These are phyloP conservation scores for Pherbina coryleti DNA, from an alignment of 2,888 invertebrate species.

Conservation along the genomic window DNA sequence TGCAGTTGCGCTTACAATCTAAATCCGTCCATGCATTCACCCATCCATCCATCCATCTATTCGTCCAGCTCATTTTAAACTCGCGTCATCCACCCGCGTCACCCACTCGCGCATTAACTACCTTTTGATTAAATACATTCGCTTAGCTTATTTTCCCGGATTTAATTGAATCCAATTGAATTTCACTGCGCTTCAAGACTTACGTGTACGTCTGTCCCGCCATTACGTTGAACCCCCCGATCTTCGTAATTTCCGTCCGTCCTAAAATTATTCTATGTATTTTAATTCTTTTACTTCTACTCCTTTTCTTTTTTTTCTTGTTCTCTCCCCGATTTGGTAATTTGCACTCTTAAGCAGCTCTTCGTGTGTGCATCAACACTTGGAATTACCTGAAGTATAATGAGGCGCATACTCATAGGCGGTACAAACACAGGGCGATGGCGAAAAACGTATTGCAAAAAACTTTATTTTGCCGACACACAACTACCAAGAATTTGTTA, in stretches of 20 bases:
- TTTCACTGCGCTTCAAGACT: constrained; percentile 5
- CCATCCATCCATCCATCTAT: neutral
- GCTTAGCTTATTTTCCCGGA: neutral
- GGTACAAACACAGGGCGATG: constrained; percentile 2
- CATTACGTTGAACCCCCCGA: neutral
- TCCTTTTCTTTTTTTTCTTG: neutral
- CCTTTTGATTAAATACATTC: neutral
- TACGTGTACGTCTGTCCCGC: neutral
- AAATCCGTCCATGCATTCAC: neutral
- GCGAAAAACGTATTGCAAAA: neutral
- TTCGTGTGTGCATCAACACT: constrained; percentile 23
- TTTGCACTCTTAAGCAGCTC: constrained; percentile 30
- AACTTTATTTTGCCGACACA: neutral
- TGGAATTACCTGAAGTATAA: constrained; percentile 22
- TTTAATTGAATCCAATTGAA: constrained; percentile 35
- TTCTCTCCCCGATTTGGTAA: neutral
- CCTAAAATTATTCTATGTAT: neutral
- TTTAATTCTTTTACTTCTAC: neutral
- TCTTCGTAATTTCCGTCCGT: neutral
- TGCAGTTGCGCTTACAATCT: neutral
- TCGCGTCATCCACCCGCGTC: neutral
- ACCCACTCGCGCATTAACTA: neutral
- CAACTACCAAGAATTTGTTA: no score
- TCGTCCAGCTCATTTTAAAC: neutral
- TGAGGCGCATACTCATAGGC: constrained; percentile 10